phyloP scores from a whole-genome alignment of 2,797 vertebrate genomes.

The Gymnothorax javanicus region DNA sequence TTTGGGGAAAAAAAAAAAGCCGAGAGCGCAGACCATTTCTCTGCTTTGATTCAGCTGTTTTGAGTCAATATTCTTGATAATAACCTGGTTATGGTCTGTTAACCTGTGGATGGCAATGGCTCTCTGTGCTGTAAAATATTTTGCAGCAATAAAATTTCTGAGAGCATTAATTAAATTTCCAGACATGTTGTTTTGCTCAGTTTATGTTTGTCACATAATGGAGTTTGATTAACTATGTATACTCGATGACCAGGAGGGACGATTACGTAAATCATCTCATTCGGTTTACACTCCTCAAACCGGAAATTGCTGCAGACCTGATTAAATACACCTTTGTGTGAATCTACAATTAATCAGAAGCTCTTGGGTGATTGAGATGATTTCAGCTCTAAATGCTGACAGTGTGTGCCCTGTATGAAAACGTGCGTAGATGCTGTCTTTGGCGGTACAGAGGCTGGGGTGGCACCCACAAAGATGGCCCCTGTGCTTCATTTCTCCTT shows the following conservation, averaged over 20 bases:
- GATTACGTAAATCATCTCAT: slow-evolving; percentile 4
- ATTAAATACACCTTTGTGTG: slow-evolving; percentile 11
- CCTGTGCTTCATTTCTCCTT: no score
- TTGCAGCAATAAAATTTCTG: neutral
- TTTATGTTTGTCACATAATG: neutral
- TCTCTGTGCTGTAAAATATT: neutral
- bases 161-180: neutral
- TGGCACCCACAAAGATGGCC: no score
- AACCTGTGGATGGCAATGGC: neutral
- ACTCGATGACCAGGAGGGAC: neutral
- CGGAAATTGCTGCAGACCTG: slow-evolving; percentile 7
- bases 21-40: neutral
- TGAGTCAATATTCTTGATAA: neutral
- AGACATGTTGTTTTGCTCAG: neutral
- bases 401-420: neutral
- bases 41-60: neutral
- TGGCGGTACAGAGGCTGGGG: no score
- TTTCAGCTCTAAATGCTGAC: neutral
- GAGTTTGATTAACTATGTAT: neutral
- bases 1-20: neutral
- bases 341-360: neutral
- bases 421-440: no score
- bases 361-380: neutral
- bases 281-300: slow-evolving; percentile 13
- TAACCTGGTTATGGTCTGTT: neutral